Conservation (phyloP, 2,113 vertebrate species). For the Channa argus region DNA sequence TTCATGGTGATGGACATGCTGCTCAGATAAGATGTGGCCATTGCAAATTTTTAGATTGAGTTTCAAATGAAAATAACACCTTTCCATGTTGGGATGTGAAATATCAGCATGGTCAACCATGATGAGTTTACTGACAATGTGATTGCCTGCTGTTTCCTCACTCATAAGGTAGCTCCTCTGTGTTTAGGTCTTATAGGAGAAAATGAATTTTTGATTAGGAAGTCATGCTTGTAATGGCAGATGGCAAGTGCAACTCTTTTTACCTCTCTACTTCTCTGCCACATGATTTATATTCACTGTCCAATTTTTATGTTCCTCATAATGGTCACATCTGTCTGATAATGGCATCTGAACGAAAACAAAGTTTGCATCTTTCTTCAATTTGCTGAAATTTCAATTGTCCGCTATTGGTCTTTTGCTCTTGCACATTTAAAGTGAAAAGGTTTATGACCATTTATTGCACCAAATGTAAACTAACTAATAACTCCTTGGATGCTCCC, state of each 20-base stretch:
- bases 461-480: not conserved
- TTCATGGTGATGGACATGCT: conserved; percentile 42
- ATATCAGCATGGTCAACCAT: conserved; percentile 55
- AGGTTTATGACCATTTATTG: conserved; percentile 13
- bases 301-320: conserved; percentile 1
- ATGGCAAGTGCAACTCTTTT: conserved; percentile 15
- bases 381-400: not conserved
- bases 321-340: conserved; percentile 6
- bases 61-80: conserved; percentile 44
- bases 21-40: conserved; percentile 44
- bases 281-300: not conserved
- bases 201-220: conserved; percentile 54
- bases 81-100: conserved; percentile 54
- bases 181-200: conserved; percentile 26
- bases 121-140: conserved; percentile 46
- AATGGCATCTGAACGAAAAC: not conserved
- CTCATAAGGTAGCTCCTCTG: conserved; percentile 22
- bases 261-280: not conserved
- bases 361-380: not conserved
- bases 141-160: conserved; percentile 59
- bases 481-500: not conserved
- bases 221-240: conserved; percentile 34
- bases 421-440: not conserved
- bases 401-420: not conserved
- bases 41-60: conserved; percentile 49